Percentiles rank a stretch among this genome's conserved stretches.
Conservation (phyloP, 2,888 invertebrate species). For the Marasmarcha lunaedactyla region DNA sequence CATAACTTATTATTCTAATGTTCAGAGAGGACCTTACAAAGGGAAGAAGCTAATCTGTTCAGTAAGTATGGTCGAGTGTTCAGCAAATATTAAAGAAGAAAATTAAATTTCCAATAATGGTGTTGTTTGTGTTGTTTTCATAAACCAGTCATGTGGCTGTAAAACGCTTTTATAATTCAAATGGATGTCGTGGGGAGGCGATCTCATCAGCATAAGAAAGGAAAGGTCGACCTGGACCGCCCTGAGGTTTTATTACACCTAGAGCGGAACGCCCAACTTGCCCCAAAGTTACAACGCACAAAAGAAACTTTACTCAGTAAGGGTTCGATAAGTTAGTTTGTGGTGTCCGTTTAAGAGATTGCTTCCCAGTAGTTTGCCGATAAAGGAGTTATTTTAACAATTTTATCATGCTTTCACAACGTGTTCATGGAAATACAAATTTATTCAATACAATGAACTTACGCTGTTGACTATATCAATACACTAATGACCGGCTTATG, state of each 20-base stretch:
- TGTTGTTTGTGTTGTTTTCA: slow-evolving; percentile 28
- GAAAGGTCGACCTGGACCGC: slow-evolving; percentile 26
- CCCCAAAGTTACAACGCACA: slow-evolving; percentile 14
- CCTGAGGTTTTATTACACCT: slow-evolving; percentile 52
- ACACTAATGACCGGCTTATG: too few relatives aligned
- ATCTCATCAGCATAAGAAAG: slow-evolving; percentile 55
- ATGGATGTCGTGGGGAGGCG: neutral
- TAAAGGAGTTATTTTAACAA: neutral
- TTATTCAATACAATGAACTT: too few relatives aligned
- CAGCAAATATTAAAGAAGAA: too few relatives aligned
- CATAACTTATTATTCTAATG: too few relatives aligned
- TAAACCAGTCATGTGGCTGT: slow-evolving; percentile 23
- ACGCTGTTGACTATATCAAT: too few relatives aligned
- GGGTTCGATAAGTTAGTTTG: neutral
- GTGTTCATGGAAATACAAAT: too few relatives aligned
- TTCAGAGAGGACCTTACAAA: too few relatives aligned
- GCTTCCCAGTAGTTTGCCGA: neutral
- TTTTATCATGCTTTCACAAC: neutral
- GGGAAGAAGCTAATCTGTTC: too few relatives aligned
- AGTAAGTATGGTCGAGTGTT: too few relatives aligned
- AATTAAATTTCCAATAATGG: too few relatives aligned
- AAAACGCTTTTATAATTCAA: slow-evolving; percentile 18
- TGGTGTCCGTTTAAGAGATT: slow-evolving; percentile 1
- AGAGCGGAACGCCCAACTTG: slow-evolving; percentile 25
- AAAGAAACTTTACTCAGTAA: neutral